Conservation (phyloP, 2,113 vertebrate species). For the Hystrix brachyura region DNA sequence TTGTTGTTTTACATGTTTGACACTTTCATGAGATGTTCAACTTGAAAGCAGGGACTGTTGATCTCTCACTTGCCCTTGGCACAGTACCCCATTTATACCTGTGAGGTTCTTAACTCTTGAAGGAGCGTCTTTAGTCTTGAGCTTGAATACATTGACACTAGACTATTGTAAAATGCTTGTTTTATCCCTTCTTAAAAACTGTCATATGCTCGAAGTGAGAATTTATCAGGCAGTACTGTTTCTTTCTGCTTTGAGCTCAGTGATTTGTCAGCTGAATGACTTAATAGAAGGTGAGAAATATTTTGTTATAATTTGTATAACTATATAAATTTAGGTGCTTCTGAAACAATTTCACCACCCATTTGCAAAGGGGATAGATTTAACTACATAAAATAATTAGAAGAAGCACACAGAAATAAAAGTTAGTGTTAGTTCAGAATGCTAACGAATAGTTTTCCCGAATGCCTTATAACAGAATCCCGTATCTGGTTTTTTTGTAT, state of each 20-base stretch:
- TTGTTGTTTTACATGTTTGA: neutral
- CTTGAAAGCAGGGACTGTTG: neutral
- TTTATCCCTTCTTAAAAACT: slow-evolving; percentile 15
- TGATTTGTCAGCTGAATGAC: slow-evolving; percentile 1
- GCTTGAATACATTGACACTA: neutral
- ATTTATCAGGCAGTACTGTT: slow-evolving; percentile 26
- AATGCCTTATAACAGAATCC: neutral
- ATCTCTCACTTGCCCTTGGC: neutral
- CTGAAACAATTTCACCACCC: neutral
- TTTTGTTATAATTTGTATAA: neutral
- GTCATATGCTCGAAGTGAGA: neutral
- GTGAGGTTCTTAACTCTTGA: slow-evolving; percentile 5
- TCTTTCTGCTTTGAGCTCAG: slow-evolving; percentile 36
- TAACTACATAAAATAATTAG: slow-evolving; percentile 45
- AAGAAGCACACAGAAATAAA: neutral
- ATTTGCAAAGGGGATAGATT: slow-evolving; percentile 16
- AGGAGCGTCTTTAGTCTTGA: neutral
- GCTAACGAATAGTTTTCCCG: neutral
- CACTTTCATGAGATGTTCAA: neutral
- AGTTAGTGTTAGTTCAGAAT: slow-evolving; percentile 46
- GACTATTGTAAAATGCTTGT: neutral
- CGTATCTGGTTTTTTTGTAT: neutral
- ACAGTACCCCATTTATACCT: slow-evolving; percentile 15
- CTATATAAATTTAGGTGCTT: slow-evolving; percentile 26
- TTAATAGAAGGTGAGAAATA: slow-evolving; percentile 46